Base-by-base conservation (phyloP, 2,888 invertebrate species). In the Catocala sponsa region DNA sequence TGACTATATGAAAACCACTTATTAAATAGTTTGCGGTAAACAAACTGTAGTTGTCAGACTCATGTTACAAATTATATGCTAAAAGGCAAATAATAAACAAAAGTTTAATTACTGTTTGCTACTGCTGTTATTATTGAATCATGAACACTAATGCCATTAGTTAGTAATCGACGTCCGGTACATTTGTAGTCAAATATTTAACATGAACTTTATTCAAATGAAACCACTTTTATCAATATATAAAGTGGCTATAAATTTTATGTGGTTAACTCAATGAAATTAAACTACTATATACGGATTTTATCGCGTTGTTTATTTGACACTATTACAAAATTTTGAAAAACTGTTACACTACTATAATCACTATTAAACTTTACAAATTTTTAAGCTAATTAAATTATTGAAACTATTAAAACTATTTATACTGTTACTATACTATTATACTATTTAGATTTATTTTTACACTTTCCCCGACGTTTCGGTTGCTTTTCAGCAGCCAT, bases 71-170 rank as follows among this genome's bases (percentile, higher is more conserved):
- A 48, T 59, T 58, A 56, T 44, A 55, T 42, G 56, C 55, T 56
- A 25, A 11, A 65, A 65, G 50, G 49, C 59, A 67, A 72, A 71
- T 41, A 71, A 76, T 52, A 59, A 68, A 70, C 53, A 51, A 55
- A 46, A 59, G 11, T 49, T 53, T 66, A 76, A 76, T 77, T 71
- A 67, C 55, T 63, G 57, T 74, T 61, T 59, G 56, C 54, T 57
- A 51, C 50, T 55, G 55, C 52, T 59, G 50, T 54, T 60, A 58
- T 65, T 38, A 69, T 64, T 72, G 55, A 72, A 61, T 64, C 55
- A 59, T 55, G 55, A 52, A 50, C 42, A n/a, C 32, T 57, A 43
- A 66, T 69, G 41, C 42, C 50, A 11, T 10, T 47, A 44, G 61
- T 54, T 75, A n/a, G n/a, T 38, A 43, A 59, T 47, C 54, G 46